These are phyloP conservation scores for Aramus guarauna DNA, from an alignment of 2,113 vertebrate genomes.

Conservation along the genomic window DNA sequence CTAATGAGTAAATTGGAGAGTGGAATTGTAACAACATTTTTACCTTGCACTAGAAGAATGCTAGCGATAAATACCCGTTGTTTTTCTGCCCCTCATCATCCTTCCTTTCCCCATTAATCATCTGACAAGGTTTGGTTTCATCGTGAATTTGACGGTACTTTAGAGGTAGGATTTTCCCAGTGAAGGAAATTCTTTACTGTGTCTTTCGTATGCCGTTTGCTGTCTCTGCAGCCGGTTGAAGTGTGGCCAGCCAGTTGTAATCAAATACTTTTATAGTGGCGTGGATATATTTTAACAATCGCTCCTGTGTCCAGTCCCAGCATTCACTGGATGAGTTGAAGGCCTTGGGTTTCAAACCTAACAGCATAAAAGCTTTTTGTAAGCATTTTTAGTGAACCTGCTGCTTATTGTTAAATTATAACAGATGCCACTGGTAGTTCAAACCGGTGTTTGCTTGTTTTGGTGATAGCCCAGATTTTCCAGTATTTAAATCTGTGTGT, in stretches of 20 bases:
- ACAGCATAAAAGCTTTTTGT: background rate
- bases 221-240: background rate
- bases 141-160: background rate
- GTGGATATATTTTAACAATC: background rate
- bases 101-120: background rate
- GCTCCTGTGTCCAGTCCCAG: background rate
- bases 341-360: background rate
- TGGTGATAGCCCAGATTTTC: background rate
- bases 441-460: background rate
- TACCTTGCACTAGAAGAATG: background rate
- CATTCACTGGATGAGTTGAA: background rate
- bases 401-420: background rate
- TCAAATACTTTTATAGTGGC: background rate
- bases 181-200: background rate
- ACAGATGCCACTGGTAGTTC: background rate
- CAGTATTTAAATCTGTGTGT: background rate
- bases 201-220: background rate
- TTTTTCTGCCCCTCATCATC: background rate
- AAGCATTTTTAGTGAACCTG: background rate
- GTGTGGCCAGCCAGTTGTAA: background rate
- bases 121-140: background rate
- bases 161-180: background rate
- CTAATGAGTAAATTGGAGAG: background rate
- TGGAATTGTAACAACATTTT: background rate
- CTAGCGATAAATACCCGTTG: background rate